A percentile compares a stretch with the other conserved stretches of the same genome.
Evolutionary conservation across 2,888 invertebrate genomes (phyloP).

Genomic region (Leucozona laternaria): DNA sequence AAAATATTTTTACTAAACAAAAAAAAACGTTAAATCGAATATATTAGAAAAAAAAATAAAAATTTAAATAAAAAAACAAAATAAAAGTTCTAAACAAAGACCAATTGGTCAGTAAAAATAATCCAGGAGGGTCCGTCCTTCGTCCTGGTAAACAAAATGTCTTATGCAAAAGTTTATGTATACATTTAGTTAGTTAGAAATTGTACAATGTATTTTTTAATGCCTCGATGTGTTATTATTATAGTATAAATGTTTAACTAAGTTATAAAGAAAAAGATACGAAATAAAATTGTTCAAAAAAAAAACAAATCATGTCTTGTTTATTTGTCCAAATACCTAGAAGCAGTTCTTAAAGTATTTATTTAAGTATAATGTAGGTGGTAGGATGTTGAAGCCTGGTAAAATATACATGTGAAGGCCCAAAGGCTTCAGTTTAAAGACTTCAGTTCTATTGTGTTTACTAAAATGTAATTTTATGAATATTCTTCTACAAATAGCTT

Average conservation of each 20-base stretch:
- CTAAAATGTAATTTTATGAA: too few species aligned
- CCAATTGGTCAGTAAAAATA: slow-evolving; percentile 75
- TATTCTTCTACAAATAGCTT: too few species aligned
- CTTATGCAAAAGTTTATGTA: slow-evolving; percentile 75
- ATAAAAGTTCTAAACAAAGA: slow-evolving; percentile 66
- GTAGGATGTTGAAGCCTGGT: too few species aligned
- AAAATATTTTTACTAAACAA: slow-evolving; percentile 72
- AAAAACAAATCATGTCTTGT: too few species aligned
- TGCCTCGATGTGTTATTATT: slow-evolving; percentile 75
- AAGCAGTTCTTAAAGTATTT: too few species aligned
- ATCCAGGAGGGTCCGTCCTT: slow-evolving; percentile 75
- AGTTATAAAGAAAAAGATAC: slow-evolving; percentile 55
- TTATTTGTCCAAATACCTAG: too few species aligned
- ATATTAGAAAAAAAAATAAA: slow-evolving; percentile 33
- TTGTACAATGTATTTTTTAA: slow-evolving; percentile 76
- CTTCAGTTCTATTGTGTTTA: too few species aligned
- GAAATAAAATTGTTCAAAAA: slow-evolving; percentile 63
- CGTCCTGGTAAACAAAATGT: slow-evolving; percentile 74
- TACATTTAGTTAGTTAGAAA: slow-evolving; percentile 76
- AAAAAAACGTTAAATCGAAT: slow-evolving; percentile 61
- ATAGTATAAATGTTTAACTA: slow-evolving; percentile 70
- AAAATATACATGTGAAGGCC: too few species aligned
- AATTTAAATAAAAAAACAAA: slow-evolving; percentile 21
- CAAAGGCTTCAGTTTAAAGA: too few species aligned
- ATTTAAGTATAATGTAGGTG: too few species aligned